A percentile compares a stretch with the other conserved stretches of the same genome.
Conservation (phyloP, 2,113 vertebrate species). For the Rana temporaria region DNA sequence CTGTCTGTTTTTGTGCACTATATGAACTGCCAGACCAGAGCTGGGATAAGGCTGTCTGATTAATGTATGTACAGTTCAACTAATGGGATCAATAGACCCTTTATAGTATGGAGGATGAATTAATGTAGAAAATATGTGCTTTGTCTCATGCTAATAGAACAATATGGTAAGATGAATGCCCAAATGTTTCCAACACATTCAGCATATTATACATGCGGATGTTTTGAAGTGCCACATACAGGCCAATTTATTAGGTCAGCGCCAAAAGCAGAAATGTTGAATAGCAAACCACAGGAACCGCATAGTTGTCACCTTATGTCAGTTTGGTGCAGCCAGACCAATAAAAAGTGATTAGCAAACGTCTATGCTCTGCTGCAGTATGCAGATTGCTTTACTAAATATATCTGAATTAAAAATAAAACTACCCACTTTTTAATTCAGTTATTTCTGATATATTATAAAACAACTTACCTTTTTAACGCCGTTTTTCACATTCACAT, state of each 20-base stretch:
- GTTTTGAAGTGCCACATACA: not conserved
- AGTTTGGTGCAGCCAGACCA: too few relatives aligned
- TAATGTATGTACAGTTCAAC: conserved; percentile 22
- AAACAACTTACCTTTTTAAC: too few relatives aligned
- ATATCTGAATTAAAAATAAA: too few relatives aligned
- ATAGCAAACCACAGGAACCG: too few relatives aligned
- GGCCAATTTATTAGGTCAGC: not conserved
- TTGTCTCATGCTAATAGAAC: not conserved
- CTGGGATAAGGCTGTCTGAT: conserved; percentile 29
- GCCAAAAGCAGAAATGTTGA: too few relatives aligned
- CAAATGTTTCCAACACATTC: not conserved
- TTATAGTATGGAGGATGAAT: not conserved
- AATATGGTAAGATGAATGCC: not conserved
- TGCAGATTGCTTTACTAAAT: too few relatives aligned
- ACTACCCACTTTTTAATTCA: too few relatives aligned
- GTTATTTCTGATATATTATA: too few relatives aligned
- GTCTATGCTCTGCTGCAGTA: too few relatives aligned
- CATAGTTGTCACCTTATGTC: too few relatives aligned
- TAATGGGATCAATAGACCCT: conserved; percentile 30
- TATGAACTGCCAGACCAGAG: conserved; percentile 21
- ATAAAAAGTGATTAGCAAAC: too few relatives aligned
- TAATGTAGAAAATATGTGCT: conserved; percentile 19
- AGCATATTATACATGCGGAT: not conserved
- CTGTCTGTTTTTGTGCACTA: conserved; percentile 12
- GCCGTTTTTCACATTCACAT: too few relatives aligned